Conservation (phyloP, 1,140 invertebrate genomes). For the Sycophaga agraensis region DNA sequence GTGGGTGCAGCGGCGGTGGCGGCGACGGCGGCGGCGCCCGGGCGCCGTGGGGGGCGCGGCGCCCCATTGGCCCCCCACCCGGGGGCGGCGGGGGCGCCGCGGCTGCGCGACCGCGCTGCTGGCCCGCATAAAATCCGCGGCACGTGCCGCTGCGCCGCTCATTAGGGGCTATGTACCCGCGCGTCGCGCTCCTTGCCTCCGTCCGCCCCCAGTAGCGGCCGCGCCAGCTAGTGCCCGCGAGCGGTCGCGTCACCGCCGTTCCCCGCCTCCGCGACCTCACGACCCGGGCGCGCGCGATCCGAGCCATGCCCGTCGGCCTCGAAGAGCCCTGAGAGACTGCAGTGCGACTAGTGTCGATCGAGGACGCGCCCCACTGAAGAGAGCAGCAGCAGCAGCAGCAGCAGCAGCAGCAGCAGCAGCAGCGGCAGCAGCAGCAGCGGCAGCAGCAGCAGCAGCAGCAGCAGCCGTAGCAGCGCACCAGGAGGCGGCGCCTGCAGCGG, state of each 20-base stretch:
- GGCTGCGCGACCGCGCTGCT: slow-evolving; percentile 41
- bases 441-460: not conserved
- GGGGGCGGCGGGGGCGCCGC: slow-evolving; percentile 2
- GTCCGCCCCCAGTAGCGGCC: not conserved
- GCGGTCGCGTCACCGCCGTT: not conserved
- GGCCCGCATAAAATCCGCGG: slow-evolving; percentile 56
- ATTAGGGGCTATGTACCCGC: slow-evolving; percentile 57
- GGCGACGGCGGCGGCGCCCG: not conserved
- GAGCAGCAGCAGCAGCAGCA: not conserved
- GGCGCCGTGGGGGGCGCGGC: slow-evolving; percentile 28
- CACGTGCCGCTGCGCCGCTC: slow-evolving; percentile 58
- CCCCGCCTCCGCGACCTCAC: too few species aligned
- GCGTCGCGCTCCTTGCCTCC: slow-evolving; percentile 37
- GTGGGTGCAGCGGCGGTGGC: slow-evolving; percentile 30
- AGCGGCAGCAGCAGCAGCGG: not conserved
- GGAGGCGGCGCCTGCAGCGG: not conserved
- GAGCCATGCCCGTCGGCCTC: not conserved
- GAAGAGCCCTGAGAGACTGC: not conserved
- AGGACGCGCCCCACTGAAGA: not conserved
- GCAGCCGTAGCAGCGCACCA: not conserved
- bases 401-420: not conserved
- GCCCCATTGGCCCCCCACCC: too few species aligned
- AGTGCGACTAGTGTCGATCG: not conserved
- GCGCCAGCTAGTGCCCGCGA: not conserved
- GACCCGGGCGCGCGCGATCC: not conserved